Percentiles rank a stretch among this genome's conserved stretches.
phyloP scores from a whole-genome alignment of 2,113 vertebrate genomes.

The Sphaerodactylus townsendi region DNA sequence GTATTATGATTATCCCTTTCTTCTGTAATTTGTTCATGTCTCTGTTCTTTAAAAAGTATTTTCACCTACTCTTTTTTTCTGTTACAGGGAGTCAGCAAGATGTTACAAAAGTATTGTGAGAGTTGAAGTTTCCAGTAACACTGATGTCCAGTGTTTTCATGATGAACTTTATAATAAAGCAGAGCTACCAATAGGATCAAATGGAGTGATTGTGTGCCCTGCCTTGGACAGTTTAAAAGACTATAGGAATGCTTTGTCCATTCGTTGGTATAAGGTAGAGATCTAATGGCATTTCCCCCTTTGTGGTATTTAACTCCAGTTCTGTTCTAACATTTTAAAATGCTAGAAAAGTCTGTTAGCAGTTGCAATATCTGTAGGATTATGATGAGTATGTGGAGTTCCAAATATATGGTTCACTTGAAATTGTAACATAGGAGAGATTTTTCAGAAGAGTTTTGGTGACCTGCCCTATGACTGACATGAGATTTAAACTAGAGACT shows the following conservation, averaged over 20 bases:
- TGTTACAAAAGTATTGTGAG: conserved; percentile 47
- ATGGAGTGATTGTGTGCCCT: conserved; percentile 71
- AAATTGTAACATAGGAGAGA: neutral
- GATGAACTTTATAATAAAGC: neutral
- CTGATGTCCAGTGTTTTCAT: conserved; percentile 56
- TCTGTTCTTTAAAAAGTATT: too few relatives aligned
- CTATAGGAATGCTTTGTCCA: conserved; percentile 48
- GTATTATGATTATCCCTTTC: neutral
- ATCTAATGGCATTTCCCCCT: neutral
- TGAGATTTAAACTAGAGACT: too few relatives aligned
- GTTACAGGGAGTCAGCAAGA: conserved; percentile 61
- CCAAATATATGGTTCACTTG: neutral
- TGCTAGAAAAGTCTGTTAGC: neutral
- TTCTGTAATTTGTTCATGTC: too few relatives aligned
- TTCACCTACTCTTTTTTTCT: conserved; percentile 13
- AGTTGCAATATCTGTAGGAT: neutral
- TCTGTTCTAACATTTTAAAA: neutral
- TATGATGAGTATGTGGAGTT: neutral
- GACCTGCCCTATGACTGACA: too few relatives aligned
- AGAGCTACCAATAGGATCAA: neutral
- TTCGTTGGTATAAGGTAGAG: conserved; percentile 84
- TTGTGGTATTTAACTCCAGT: neutral
- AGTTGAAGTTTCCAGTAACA: conserved; percentile 43
- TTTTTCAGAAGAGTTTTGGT: neutral
- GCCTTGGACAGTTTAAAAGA: conserved; percentile 48